phyloP scores from a whole-genome alignment of 2,797 vertebrate species.

The Sarcoramphus papa region DNA sequence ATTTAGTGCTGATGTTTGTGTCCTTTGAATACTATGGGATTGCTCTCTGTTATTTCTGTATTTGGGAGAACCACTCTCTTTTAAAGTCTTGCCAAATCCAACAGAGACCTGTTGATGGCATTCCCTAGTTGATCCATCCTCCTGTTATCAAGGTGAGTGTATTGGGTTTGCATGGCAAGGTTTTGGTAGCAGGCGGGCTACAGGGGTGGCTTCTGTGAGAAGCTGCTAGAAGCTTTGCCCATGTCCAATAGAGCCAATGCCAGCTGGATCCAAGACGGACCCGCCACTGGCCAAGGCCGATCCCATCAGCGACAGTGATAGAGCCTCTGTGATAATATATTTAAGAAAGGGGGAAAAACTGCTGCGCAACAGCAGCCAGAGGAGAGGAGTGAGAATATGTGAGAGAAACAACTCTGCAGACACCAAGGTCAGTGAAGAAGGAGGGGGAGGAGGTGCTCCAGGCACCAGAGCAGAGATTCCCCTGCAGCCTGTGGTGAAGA shows the following conservation, averaged over 20 bases:
- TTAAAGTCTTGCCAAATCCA: not conserved
- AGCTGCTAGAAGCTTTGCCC: not conserved
- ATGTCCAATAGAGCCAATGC: not conserved
- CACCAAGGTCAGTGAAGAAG: not conserved
- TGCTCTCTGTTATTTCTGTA: not conserved
- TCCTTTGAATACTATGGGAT: not conserved
- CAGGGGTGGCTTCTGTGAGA: not conserved
- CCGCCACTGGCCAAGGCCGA: not conserved
- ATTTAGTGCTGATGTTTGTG: not conserved
- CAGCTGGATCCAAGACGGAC: rapidly evolving
- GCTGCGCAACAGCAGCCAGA: too few species aligned
- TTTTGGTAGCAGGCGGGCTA: not conserved
- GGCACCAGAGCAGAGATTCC: rapidly evolving
- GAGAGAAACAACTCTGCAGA: not conserved
- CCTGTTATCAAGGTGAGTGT: not conserved
- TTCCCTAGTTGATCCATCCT: not conserved
- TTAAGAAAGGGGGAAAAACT: not conserved
- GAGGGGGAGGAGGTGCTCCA: not conserved
- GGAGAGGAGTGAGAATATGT: not conserved
- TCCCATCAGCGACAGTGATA: not conserved
- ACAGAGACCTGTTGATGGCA: not conserved
- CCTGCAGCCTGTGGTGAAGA: not conserved
- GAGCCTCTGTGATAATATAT: not conserved
- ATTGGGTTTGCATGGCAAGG: not conserved
- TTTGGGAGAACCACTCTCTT: not conserved